Evolutionary conservation across 2,888 invertebrate genomes (phyloP).

Genomic region (Dryococelus australis): DNA sequence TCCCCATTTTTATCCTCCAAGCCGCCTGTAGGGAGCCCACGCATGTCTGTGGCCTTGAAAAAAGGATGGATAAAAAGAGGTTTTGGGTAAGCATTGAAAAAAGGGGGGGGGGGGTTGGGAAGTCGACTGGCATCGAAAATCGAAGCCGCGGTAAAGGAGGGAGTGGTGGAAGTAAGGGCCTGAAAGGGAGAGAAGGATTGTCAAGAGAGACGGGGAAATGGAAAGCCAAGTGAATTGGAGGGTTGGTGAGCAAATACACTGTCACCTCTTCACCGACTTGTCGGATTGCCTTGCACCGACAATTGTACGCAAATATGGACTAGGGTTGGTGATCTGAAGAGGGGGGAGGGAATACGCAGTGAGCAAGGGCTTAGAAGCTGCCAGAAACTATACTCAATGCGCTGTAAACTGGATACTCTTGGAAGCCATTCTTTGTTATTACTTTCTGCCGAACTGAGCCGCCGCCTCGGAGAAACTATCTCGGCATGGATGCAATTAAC

Average conservation of each 20-base stretch:
- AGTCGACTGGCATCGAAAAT: not conserved
- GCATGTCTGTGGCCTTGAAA: not conserved
- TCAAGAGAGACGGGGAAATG: not conserved
- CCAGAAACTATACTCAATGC: too few relatives aligned
- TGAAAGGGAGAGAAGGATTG: not conserved
- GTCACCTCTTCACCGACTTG: not conserved
- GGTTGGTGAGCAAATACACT: not conserved
- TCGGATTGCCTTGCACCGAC: constrained; percentile 16
- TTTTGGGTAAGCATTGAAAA: too few relatives aligned
- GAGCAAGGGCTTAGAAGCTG: too few relatives aligned
- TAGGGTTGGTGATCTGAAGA: not conserved
- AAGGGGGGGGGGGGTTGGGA: not conserved
- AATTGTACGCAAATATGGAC: not conserved
- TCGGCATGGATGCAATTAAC: too few relatives aligned
- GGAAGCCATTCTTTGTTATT: too few relatives aligned
- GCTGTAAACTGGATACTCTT: too few relatives aligned
- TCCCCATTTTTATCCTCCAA: not conserved
- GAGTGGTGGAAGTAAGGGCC: not conserved
- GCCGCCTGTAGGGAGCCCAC: not conserved
- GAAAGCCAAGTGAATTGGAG: constrained; percentile 2
- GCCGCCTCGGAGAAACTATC: too few relatives aligned
- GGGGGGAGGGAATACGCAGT: not conserved
- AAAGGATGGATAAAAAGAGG: not conserved
- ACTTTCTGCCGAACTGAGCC: too few relatives aligned
- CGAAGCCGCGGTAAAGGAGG: not conserved